Conservation (phyloP, 2,888 invertebrate species). For the Kuschelorhynchus macadamiae region DNA sequence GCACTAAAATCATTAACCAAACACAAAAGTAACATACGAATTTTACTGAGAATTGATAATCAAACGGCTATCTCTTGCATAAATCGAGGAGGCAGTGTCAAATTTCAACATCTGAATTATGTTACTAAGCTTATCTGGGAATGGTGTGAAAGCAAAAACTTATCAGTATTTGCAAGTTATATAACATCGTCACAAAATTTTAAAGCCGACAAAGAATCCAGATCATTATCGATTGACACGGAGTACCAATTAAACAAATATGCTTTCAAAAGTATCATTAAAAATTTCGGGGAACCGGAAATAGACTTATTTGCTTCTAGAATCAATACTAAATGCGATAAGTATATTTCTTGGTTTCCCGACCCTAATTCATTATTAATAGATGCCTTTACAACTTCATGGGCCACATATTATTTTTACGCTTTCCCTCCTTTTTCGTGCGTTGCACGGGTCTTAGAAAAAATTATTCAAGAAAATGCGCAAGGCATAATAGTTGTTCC, state of each 20-base stretch:
- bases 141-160: constrained; percentile 34
- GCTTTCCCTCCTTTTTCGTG: constrained; percentile 53
- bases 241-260: neutral
- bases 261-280: neutral
- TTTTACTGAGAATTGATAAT: constrained; percentile 40
- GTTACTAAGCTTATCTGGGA: constrained; percentile 2
- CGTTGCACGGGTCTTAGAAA: constrained; percentile 54
- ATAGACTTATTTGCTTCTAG: too few relatives aligned
- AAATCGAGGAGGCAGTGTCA: constrained; percentile 26
- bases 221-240: constrained; percentile 24
- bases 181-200: constrained; percentile 34
- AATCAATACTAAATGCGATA: too few relatives aligned
- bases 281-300: neutral
- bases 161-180: constrained; percentile 23
- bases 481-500: constrained; percentile 56
- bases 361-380: constrained; percentile 51
- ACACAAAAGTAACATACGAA: constrained; percentile 23
- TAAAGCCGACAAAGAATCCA: constrained; percentile 27
- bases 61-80: neutral
- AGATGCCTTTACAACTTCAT: constrained; percentile 55
- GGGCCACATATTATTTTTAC: constrained; percentile 28
- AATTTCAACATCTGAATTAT: constrained; percentile 18
- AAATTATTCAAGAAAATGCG: constrained; percentile 56
- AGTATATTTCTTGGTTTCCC: constrained; percentile 48
- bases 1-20: too few relatives aligned